Base-by-base conservation (phyloP, 1,140 invertebrate species). In the Eriocheir sinensis region DNA sequence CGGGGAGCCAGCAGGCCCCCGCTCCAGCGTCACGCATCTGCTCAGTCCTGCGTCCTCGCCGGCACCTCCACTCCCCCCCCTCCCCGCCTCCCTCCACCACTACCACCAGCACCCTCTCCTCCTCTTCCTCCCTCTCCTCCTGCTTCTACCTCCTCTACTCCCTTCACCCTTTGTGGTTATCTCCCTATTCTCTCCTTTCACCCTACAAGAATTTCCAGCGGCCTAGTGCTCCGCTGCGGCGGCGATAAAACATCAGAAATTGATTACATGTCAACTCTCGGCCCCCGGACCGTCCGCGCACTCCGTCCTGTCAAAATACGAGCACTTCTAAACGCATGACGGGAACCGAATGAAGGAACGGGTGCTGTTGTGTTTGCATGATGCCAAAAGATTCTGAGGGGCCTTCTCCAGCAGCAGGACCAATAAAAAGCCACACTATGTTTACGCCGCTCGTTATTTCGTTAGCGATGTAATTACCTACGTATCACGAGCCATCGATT, bases 11-110 rank as follows among this genome's bases (percentile, higher is more conserved):
- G 94, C 94, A 83, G 72, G 90, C 89, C 94, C 90, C 89, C 94
- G 89, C 80, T 91, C 48, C 94, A 86, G 81, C 94, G 94, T 94
- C 94, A 94, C 94, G 94, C 94, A 94, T 94, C 94, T 94, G 94
- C 94, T 94, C 86, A 90, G 89, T 91, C 89, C 93, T 91, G 89
- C 94, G 89, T 91, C 94, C 89, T 91, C 94, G 80, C 91, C 60
- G 53, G 80, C 85, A 44, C 94, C 90, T n/a, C 85, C 85, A 86
- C 89, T 90, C 89, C 89, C 60, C 89, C 89, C 38, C 89, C 89
- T 72, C 89, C 89, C 36, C 44, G n/a, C 36, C 34, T 30, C 44
- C 38, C 44, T 32, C 88, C 44, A 12, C 44, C 88, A 53, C 86
- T 41, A 36, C 88, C 93, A 53, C 79, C 86, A 38, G 40, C 72